Evolutionary conservation across 1,140 invertebrate species (phyloP), one percentile per base, ranked within the genome.

Genomic region (Pseudomyrmex gracilis): DNA sequence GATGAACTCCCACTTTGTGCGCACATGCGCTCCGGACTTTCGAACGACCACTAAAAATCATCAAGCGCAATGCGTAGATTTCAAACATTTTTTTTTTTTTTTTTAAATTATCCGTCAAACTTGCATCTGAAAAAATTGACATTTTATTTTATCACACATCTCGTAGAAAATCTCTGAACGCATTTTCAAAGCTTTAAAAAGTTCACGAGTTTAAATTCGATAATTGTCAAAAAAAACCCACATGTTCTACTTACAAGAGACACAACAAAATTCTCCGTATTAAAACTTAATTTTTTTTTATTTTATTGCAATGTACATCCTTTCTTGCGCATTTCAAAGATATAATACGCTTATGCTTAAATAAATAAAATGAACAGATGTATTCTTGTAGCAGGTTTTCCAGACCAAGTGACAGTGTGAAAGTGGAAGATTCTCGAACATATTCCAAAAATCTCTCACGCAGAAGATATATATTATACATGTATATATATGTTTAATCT

Each of bases 271-370:
- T 71, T 78, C 34, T 66, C 57, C 34, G 17, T 22, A 66, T 51
- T 49, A 82, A 67, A 34, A 34, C 5, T 34, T 34, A 34, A 34
- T 34, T 34, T 34, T 34, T 51, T 24, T 60, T 78, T 67, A 82
- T 82, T 76, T 83, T 9, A 78, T 60, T 51, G 47, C 58, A 82
- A 78, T 64, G 22, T 76, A 83, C 82, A 83, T 80, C 20, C 34
- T 82, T 45, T 47, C 13, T 51, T 80, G 58, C 74, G 74, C 82
- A 55, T 83, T 70, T 78, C 20, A 43, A 34, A 47, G 64, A 78
- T 43, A 78, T 47, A 70, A 78, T 80, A 80, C 53, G 73, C 71
- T 83, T 51, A 67, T 83, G 82, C 73, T 67, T 76, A 83, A 76
- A 83, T 83, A 77, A 76, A 83, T 77, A 83, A 83, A 76, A 34